Conservation (phyloP, 2,797 vertebrate species). For the Parauchenoglanis punctatus region DNA sequence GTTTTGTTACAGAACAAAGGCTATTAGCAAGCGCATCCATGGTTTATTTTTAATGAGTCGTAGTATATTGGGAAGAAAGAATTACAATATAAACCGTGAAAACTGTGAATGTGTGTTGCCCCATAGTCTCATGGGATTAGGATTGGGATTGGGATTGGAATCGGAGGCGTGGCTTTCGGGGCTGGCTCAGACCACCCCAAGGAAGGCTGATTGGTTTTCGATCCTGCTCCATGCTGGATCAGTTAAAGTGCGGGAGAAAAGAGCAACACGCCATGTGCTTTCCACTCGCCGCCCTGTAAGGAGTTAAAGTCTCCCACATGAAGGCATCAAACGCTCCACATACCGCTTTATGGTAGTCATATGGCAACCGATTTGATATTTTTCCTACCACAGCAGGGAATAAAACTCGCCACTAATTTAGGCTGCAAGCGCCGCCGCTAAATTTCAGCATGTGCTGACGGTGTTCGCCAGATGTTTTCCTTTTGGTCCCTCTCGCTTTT, state of each 20-base stretch:
- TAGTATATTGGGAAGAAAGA: not conserved
- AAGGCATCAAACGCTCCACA: constrained; percentile 82
- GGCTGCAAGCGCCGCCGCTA: constrained; percentile 80
- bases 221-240: constrained; percentile 65
- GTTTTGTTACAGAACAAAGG: not conserved
- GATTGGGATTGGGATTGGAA: not conserved
- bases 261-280: constrained; percentile 56
- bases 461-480: constrained; percentile 80
- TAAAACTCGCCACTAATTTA: constrained; percentile 86
- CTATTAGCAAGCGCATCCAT: not conserved
- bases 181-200: constrained; percentile 73
- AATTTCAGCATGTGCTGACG: constrained; percentile 80
- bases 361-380: constrained; percentile 86
- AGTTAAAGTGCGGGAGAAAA: constrained; percentile 47
- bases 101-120: not conserved
- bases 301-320: constrained; percentile 81
- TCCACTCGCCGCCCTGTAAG: constrained; percentile 60
- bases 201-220: constrained; percentile 71
- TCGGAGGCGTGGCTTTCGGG: constrained; percentile 16
- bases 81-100: not conserved
- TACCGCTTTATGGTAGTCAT: constrained; percentile 83
- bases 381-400: constrained; percentile 84
- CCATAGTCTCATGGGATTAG: not conserved
- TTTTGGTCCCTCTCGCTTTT: constrained; percentile 42
- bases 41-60: not conserved